A percentile compares a stretch with the other conserved stretches of the same genome.
These are phyloP conservation scores for Stratiomys singularior DNA, from an alignment of 2,888 invertebrate species.

Conservation along the genomic window DNA sequence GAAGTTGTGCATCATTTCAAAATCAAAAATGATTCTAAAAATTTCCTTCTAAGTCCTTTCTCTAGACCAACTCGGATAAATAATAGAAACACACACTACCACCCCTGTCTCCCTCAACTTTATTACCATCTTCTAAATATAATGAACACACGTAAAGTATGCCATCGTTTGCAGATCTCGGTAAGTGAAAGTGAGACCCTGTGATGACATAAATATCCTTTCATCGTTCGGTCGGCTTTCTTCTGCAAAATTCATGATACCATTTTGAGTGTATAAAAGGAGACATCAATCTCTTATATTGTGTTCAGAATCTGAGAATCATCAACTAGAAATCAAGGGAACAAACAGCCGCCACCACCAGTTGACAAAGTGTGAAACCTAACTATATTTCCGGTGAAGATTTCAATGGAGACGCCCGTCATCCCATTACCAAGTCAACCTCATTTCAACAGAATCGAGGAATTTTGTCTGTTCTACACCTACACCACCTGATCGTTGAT, in stretches of 20 bases:
- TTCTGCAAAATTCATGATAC: conserved; percentile 47
- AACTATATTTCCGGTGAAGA: neutral
- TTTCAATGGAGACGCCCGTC: neutral
- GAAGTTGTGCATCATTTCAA: no score
- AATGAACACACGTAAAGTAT: conserved; percentile 27
- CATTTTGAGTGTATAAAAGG: conserved; percentile 45
- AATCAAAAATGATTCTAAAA: no score
- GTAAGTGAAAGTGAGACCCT: conserved; percentile 18
- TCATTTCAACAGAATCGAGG: no score
- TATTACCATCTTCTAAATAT: neutral
- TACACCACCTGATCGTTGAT: neutral
- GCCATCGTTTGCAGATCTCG: conserved; percentile 38
- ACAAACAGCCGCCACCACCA: neutral
- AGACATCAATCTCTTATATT: conserved; percentile 48
- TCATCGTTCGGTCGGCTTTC: conserved; percentile 32
- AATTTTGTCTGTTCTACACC: neutral
- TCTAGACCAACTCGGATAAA: neutral
- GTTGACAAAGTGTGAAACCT: neutral
- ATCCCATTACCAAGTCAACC: no score
- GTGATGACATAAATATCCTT: conserved; percentile 38
- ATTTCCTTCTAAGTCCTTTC: neutral
- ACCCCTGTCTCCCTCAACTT: neutral
- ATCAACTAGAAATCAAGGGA: conserved; percentile 41
- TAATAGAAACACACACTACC: neutral
- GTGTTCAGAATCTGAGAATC: conserved; percentile 32